Conservation (phyloP, 2,888 invertebrate species). For the Tanytarsus gracilentus region DNA sequence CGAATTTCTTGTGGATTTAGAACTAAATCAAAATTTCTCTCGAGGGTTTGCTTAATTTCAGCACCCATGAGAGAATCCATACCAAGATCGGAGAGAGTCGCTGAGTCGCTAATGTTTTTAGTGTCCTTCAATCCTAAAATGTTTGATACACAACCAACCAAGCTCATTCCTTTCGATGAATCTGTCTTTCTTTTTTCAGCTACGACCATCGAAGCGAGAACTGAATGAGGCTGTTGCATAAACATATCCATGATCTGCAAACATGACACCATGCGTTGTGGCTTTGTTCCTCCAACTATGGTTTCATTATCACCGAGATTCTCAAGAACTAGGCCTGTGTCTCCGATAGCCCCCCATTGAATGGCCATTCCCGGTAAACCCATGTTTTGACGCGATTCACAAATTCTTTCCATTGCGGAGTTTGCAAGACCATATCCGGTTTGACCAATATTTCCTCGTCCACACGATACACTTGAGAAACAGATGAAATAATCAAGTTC, state of each 20-base stretch:
- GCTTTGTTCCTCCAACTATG: conserved; percentile 90
- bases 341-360: conserved; percentile 99
- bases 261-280: conserved; percentile 93
- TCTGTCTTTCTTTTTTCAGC: conserved; percentile 70
- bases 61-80: conserved; percentile 99
- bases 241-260: conserved; percentile 79
- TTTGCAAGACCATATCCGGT: conserved; percentile 96
- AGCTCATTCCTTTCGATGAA: conserved; percentile 50
- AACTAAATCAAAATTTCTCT: conserved; percentile 83
- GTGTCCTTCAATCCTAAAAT: conserved; percentile 85
- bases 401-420: conserved; percentile 93
- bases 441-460: conserved; percentile 94
- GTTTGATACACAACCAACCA: conserved; percentile 75
- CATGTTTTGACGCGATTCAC: conserved; percentile 71
- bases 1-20: conserved; percentile 88
- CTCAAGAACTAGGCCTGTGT: conserved; percentile 87
- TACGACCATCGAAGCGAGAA: conserved; percentile 73
- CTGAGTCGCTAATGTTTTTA: conserved; percentile 61
- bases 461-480: conserved; percentile 95
- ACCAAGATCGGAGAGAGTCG: conserved; percentile 86
- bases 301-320: conserved; percentile 83
- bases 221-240: conserved; percentile 79
- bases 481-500: conserved; percentile 86
- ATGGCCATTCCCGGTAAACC: conserved; percentile 85
- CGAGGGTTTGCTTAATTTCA: conserved; percentile 93